Evolutionary conservation across 2,888 invertebrate genomes (phyloP).

Genomic region (Hypomecis punctinalis): DNA sequence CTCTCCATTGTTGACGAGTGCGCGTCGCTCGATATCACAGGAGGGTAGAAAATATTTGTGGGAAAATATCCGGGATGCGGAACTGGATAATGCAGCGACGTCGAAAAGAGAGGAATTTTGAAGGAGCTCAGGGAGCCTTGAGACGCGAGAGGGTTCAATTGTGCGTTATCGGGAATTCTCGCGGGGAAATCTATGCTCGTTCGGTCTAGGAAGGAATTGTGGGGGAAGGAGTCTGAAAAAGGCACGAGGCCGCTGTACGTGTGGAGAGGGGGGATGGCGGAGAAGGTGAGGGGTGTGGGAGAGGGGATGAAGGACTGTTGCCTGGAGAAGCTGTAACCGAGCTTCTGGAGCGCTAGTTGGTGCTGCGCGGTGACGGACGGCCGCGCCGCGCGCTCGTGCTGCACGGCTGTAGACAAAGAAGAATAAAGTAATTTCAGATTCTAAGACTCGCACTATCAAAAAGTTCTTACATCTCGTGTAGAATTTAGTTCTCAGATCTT

Average conservation of each 20-base stretch:
- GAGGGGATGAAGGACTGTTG: constrained; percentile 60
- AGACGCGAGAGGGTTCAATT: constrained; percentile 50
- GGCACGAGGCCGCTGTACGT: constrained; percentile 57
- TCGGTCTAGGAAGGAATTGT: constrained; percentile 62
- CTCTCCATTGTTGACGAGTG: constrained; percentile 57
- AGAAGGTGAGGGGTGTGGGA: constrained; percentile 57
- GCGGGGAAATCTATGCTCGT: constrained; percentile 61
- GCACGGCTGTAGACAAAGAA: constrained; percentile 88
- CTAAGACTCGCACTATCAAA: no score
- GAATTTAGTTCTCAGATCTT: no score
- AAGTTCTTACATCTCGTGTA: no score
- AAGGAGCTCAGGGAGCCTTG: constrained; percentile 64
- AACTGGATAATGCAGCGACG: constrained; percentile 69
- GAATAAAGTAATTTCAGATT: no score
- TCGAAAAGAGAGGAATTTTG: constrained; percentile 72
- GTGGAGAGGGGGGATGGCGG: constrained; percentile 63
- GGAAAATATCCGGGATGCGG: constrained; percentile 75
- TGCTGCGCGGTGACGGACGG: constrained; percentile 65
- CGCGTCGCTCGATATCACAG: constrained; percentile 64
- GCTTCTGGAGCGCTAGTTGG: constrained; percentile 76
- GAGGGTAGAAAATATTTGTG: constrained; percentile 74
- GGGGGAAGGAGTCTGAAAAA: constrained; percentile 51
- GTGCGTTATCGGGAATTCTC: constrained; percentile 60
- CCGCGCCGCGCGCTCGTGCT: constrained; percentile 95
- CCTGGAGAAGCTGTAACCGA: constrained; percentile 76